These are phyloP conservation scores for Macheiramphus alcinus DNA, from an alignment of 2,113 vertebrate species.

Conservation along the genomic window DNA sequence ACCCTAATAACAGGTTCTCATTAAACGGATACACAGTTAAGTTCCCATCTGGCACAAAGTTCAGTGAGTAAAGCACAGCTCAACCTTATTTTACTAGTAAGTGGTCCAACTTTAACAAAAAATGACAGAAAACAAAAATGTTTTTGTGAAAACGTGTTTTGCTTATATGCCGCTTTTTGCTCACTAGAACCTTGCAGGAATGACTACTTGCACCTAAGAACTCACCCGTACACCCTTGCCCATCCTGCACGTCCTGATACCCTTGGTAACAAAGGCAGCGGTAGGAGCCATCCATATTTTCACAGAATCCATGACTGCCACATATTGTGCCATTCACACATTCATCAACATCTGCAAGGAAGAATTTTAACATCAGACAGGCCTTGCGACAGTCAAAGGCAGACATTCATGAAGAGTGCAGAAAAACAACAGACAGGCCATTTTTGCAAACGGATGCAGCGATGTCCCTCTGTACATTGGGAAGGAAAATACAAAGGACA, in stretches of 20 bases:
- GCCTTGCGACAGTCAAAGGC: not conserved
- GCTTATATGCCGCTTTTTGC: not conserved
- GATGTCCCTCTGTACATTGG: not conserved
- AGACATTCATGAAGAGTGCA: not conserved
- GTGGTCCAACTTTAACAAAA: not conserved
- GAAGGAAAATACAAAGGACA: not conserved
- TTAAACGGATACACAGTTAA: not conserved
- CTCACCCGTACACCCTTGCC: slow-evolving; percentile 89
- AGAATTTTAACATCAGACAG: slow-evolving; percentile 51
- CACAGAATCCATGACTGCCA: slow-evolving; percentile 87
- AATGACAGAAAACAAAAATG: not conserved
- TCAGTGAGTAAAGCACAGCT: not conserved
- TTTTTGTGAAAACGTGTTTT: not conserved
- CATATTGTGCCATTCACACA: slow-evolving; percentile 87
- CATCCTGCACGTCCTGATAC: slow-evolving; percentile 85
- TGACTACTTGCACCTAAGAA: not conserved
- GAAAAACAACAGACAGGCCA: not conserved
- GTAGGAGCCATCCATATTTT: slow-evolving; percentile 90
- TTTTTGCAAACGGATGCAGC: not conserved
- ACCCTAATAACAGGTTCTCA: not conserved
- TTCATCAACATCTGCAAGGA: slow-evolving; percentile 89
- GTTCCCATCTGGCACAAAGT: not conserved
- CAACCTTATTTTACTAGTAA: not conserved
- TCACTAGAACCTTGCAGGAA: not conserved
- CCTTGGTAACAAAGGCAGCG: slow-evolving; percentile 92